phyloP scores from a whole-genome alignment of 2,888 invertebrate species.

The Automeris io region DNA sequence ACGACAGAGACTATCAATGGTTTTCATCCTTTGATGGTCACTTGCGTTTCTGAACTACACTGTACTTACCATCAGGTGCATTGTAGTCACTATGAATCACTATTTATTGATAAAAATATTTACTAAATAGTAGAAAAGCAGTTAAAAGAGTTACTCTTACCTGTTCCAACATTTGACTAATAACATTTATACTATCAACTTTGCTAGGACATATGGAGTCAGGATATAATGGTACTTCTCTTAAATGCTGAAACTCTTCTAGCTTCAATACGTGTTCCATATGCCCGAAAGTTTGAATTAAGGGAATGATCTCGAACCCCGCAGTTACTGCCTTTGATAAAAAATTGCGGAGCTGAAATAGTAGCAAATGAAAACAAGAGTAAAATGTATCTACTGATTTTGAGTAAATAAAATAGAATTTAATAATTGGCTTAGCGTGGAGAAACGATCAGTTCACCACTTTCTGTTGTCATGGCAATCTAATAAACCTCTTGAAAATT shows the following conservation, averaged over 20 bases:
- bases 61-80: too few relatives aligned
- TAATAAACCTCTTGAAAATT: too few relatives aligned
- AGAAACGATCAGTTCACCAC: too few relatives aligned
- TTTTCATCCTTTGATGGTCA: too few relatives aligned
- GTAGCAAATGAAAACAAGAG: background rate
- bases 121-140: too few relatives aligned
- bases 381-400: background rate
- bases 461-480: too few relatives aligned
- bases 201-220: conserved; percentile 84
- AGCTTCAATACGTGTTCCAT: conserved; percentile 88
- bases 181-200: conserved; percentile 69
- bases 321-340: conserved; percentile 64
- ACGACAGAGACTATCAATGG: too few relatives aligned
- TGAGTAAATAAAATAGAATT: background rate
- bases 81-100: too few relatives aligned
- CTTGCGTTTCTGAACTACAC: too few relatives aligned
- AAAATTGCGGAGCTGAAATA: conserved; percentile 44
- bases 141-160: too few relatives aligned
- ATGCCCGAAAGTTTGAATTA: conserved; percentile 92
- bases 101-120: too few relatives aligned
- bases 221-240: conserved; percentile 79
- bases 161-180: conserved; percentile 84
- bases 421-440: too few relatives aligned
- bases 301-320: conserved; percentile 83
- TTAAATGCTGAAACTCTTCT: conserved; percentile 78